A percentile compares a stretch with the other conserved stretches of the same genome.
Conservation (phyloP, 2,797 vertebrate genomes). For the Onychomys torridus region DNA sequence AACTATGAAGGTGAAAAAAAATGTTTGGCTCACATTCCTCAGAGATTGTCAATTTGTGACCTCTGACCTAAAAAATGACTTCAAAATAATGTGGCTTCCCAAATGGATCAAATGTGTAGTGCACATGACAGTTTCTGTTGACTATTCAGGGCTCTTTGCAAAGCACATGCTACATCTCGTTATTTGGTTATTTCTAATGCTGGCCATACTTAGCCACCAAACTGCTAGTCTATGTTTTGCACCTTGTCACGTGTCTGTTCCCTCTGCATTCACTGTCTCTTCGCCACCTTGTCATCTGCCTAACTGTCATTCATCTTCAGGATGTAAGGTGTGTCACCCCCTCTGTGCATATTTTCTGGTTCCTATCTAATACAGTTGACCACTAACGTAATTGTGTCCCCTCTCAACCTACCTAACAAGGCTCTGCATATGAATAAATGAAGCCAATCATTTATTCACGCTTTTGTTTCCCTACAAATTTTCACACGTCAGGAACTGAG, state of each 20-base stretch:
- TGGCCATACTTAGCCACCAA: background rate
- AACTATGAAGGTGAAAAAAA: background rate
- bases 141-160: background rate
- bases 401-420: background rate
- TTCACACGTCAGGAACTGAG: background rate
- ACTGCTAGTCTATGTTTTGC: background rate
- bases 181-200: background rate
- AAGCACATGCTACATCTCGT: background rate
- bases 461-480: background rate
- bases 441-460: background rate
- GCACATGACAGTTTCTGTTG: background rate
- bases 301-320: constrained; percentile 19
- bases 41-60: background rate
- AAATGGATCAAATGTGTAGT: background rate
- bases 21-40: background rate
- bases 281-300: background rate
- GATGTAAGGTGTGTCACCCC: background rate
- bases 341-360: background rate
- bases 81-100: background rate
- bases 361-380: background rate
- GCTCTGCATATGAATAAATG: background rate
- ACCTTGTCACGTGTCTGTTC: background rate
- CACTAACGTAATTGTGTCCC: background rate
- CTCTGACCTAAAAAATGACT: background rate
- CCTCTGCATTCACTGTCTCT: background rate